Base-by-base conservation (phyloP, 1,140 invertebrate genomes). In the Drosophila funebris region DNA sequence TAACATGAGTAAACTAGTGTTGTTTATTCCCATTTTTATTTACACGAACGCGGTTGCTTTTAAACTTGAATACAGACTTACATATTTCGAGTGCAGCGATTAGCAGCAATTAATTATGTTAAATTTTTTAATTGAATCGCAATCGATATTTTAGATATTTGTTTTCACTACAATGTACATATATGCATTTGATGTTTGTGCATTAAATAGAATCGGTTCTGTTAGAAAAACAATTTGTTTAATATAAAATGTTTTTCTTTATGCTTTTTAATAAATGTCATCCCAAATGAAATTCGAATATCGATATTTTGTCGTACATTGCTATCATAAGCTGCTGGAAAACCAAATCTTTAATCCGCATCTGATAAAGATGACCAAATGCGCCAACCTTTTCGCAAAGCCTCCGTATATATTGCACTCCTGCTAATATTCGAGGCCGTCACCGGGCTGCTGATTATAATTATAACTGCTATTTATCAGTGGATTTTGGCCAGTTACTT, bases 291-390 rank as follows among this genome's bases (percentile, higher is more conserved):
- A 63, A 60, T 60, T 48, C 3, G 48, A 70, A 29, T 60, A 41
- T 44, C n/a, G 16, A 71, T 14, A 31, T 29, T 20, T 36, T 8
- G 8, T n/a, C n/a, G 8, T 31, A n/a, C 16, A 33, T 41, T 36
- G 27, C 8, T 24, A 13, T 29, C 24, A 16, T 16, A 18, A 39
- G 2, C 29, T 43, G 13, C 4, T 9, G n/a, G 18, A 54, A 29
- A 58, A 56, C 11, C 27, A 48, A 56, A 41, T 33, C 50, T 22
- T 20, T 18, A n/a, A 48, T 24, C 31, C 43, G 43, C 56, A 74
- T 56, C 27, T 24, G 18, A 68, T 43, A 62, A 80, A 70, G 71
- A 91, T 90, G 90, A 70, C 72, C 89, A 91, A 91, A 91, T 91
- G 90, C 85, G 72, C 46, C 73, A 82, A 41, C 85, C 90, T 66